Evolutionary conservation across 2,888 invertebrate species (phyloP).

Genomic region (Sisyra terminalis): DNA sequence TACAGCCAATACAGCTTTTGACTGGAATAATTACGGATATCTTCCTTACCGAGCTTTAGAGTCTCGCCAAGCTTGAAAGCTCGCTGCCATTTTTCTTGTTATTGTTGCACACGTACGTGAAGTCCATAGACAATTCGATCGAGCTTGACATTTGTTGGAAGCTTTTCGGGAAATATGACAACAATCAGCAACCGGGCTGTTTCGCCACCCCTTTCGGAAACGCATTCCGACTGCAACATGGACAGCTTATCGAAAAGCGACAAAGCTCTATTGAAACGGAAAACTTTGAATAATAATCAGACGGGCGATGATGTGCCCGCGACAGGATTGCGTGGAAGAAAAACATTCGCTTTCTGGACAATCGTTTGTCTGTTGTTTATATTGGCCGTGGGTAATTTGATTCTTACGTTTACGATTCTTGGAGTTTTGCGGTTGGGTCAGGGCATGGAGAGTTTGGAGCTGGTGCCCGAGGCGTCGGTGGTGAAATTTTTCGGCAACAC

Average conservation of each 20-base stretch:
- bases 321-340: constrained; percentile 28
- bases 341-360: constrained; percentile 65
- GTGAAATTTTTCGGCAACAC: constrained; percentile 65
- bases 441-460: constrained; percentile 74
- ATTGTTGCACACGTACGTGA: too few relatives aligned
- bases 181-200: constrained; percentile 12
- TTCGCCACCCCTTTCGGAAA: constrained; percentile 21
- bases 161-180: too few relatives aligned
- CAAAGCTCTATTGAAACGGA: constrained; percentile 20
- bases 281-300: constrained; percentile 21
- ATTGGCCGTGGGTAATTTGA: constrained; percentile 61
- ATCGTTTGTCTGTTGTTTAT: constrained; percentile 51
- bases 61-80: too few relatives aligned
- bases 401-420: constrained; percentile 64
- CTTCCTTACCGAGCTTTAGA: too few relatives aligned
- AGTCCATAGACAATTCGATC: too few relatives aligned
- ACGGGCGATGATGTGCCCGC: constrained; percentile 23
- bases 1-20: too few relatives aligned
- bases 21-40: too few relatives aligned
- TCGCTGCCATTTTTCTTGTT: too few relatives aligned
- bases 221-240: constrained; percentile 21
- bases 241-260: constrained; percentile 21
- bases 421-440: constrained; percentile 64
- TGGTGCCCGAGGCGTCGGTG: constrained; percentile 53
- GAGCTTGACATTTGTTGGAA: too few relatives aligned